Base-by-base conservation (phyloP, 1,140 invertebrate species). In the Drosophila pectinifera region DNA sequence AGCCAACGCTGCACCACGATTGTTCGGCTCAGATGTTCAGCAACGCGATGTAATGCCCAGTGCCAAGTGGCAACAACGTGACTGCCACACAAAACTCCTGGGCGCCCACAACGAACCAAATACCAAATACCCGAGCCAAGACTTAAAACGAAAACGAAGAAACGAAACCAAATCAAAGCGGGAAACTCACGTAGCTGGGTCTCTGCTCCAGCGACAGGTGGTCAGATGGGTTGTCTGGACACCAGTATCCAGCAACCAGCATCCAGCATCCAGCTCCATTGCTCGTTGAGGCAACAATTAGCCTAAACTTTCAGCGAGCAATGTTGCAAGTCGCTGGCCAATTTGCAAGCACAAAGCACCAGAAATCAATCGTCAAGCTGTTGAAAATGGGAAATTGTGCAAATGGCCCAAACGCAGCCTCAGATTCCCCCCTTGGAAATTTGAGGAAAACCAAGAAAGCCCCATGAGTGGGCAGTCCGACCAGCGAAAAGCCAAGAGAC, bases 331-430 rank as follows among this genome's bases (percentile, higher is more conserved):
- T 80, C 53, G 41, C 84, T 43, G 76, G 58, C 45, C 73, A 88
- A 88, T 88, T 88, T 78, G 73, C 72, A 61, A 59, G 59, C 31
- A 31, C 20, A 69, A 56, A 39, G 41, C 63, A 46, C 59, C 59
- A 80, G 73, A 80, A 88, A 88, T 88, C 84, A 88, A 88, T 88
- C 84, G 84, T 48, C 76, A 88, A 88, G 84, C 84, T 88, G 84
- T 88, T 88, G 73, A 80, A 88, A 78, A 89, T 89, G 51, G 62
- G 51, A 89, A 84, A 89, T 80, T 89, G 83, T 89, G 79, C 41
- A 83, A 82, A 85, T 67, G 81, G 31, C 61, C 46, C 46, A 67
- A 53, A 70, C 67, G 46, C 39, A 67, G 61, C 28, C 11, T 13
- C 54, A 63, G 58, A 74, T 55, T 73, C 68, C 63, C 64, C 75